A percentile compares a stretch with the other conserved stretches of the same genome.
Evolutionary conservation across 1,140 invertebrate genomes (phyloP).

Genomic region (Scaptomyza pallida): DNA sequence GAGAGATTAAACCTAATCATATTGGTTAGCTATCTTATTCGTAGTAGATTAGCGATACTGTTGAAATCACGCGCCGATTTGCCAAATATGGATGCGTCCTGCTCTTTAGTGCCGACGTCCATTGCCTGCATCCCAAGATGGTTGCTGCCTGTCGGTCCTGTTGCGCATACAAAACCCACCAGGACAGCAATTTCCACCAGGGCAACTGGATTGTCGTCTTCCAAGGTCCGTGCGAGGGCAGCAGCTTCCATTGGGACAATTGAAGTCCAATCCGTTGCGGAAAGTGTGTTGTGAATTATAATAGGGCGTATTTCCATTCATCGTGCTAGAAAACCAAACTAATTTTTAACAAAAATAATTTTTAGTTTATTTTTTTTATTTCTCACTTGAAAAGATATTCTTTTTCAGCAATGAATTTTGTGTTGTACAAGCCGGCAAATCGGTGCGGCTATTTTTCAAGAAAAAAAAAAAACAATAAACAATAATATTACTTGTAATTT

Average conservation of each 20-base stretch:
- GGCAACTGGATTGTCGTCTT: background rate
- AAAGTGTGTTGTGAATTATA: background rate
- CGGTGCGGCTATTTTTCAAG: slow-evolving; percentile 19
- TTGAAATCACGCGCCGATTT: slow-evolving; percentile 23
- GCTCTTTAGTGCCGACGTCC: slow-evolving; percentile 44
- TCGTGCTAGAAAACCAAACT: slow-evolving; percentile 6
- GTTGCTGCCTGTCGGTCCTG: slow-evolving; percentile 8
- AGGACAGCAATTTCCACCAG: slow-evolving; percentile 39
- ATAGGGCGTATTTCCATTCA: slow-evolving; percentile 41
- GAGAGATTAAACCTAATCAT: background rate
- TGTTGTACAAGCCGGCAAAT: slow-evolving; percentile 18
- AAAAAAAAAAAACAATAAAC: slow-evolving; percentile 25
- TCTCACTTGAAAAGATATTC: background rate
- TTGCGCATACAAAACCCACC: slow-evolving; percentile 27
- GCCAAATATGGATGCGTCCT: slow-evolving; percentile 15
- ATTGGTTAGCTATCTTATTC: too few species aligned
- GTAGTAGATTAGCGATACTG: background rate
- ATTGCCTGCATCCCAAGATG: slow-evolving; percentile 11
- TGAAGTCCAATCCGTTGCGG: slow-evolving; percentile 3
- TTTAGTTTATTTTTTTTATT: background rate
- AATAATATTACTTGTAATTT: slow-evolving; percentile 33
- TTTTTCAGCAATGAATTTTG: background rate
- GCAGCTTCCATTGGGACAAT: slow-evolving; percentile 45
- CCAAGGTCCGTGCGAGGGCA: slow-evolving; percentile 7
- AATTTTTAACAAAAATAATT: background rate